These are phyloP conservation scores for Turnix velox DNA, from an alignment of 2,113 vertebrate genomes.

Conservation along the genomic window DNA sequence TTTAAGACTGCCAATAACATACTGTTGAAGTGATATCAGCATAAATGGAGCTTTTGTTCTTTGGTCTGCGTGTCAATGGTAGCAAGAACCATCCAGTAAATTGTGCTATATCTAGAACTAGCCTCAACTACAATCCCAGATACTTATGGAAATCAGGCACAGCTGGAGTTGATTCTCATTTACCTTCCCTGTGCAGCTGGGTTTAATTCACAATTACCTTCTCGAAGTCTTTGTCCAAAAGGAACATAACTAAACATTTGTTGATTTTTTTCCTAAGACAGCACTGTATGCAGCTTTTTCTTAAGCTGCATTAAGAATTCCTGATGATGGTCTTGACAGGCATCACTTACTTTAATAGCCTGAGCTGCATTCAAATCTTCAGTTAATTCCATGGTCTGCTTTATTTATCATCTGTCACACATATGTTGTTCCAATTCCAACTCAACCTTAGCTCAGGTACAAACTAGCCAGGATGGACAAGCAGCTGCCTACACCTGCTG, in stretches of 20 bases:
- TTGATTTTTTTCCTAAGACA: background rate
- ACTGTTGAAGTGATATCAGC: background rate
- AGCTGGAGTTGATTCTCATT: background rate
- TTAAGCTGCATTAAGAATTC: background rate
- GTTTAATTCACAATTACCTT: background rate
- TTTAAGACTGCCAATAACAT: conserved; percentile 2
- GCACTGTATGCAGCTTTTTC: background rate
- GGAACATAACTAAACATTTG: background rate
- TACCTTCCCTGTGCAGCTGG: background rate
- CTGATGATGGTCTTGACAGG: background rate
- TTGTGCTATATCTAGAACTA: background rate
- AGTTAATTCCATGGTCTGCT: background rate
- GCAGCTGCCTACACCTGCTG: background rate
- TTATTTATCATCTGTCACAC: background rate
- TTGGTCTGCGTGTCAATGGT: background rate
- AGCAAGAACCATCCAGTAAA: background rate
- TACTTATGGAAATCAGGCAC: background rate
- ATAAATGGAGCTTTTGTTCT: background rate
- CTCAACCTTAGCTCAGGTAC: background rate
- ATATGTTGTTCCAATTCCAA: background rate
- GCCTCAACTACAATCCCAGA: background rate
- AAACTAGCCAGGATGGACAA: background rate
- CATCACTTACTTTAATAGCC: background rate
- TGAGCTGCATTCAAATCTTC: background rate
- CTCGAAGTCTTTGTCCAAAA: background rate